Evolutionary conservation across 1,140 invertebrate genomes (phyloP).

Genomic region (Drosophila lini): DNA sequence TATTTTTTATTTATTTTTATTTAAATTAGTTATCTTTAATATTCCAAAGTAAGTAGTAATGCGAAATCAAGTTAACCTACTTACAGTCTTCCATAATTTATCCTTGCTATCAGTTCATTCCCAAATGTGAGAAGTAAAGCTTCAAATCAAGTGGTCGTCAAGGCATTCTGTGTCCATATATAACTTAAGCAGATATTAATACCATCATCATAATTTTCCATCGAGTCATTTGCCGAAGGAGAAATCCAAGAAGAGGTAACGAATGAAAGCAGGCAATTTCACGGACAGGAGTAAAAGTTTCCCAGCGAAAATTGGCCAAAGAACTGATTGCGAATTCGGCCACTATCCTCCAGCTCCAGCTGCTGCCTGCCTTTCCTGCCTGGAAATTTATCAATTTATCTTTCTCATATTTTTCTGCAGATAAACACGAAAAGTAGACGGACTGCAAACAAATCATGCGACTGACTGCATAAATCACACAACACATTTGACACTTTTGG

Average conservation of each 20-base stretch:
- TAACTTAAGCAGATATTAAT: conserved; percentile 5
- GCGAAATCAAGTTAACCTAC: neutral
- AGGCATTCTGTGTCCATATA: neutral
- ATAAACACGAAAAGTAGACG: conserved; percentile 81
- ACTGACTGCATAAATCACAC: conserved; percentile 83
- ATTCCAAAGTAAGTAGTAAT: too few species aligned
- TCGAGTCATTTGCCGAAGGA: conserved; percentile 41
- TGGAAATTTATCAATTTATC: conserved; percentile 70
- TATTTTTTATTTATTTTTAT: too few species aligned
- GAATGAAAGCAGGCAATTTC: conserved; percentile 66
- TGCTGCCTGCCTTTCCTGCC: conserved; percentile 29
- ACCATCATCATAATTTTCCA: conserved; percentile 14
- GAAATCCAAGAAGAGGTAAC: conserved; percentile 65
- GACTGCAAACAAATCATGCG: conserved; percentile 83
- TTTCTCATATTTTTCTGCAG: conserved; percentile 81
- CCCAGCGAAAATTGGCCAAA: conserved; percentile 67
- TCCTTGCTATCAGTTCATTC: neutral
- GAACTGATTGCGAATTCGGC: conserved; percentile 67
- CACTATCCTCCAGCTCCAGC: conserved; percentile 22
- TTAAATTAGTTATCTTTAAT: too few species aligned
- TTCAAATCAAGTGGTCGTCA: conserved; percentile 14
- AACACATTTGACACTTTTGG: conserved; percentile 82
- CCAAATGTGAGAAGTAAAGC: conserved; percentile 3
- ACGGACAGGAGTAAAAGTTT: conserved; percentile 73
- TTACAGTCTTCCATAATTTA: conserved; percentile 14